These are phyloP conservation scores for Caranx ignobilis DNA, from an alignment of 2,113 vertebrate species.

Conservation along the genomic window DNA sequence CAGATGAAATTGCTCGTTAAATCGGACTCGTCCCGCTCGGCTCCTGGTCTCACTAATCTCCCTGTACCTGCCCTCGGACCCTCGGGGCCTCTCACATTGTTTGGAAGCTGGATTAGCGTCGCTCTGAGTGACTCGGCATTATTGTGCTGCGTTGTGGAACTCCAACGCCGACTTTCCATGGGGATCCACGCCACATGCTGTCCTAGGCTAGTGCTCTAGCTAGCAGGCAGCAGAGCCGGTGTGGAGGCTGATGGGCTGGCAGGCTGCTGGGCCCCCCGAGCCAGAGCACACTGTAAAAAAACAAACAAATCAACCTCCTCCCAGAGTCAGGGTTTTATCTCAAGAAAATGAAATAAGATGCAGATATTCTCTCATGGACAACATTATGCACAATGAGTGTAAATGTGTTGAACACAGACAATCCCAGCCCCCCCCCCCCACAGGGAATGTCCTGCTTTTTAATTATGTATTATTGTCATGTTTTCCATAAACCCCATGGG, in stretches of 20 bases:
- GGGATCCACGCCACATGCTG: conserved; percentile 91
- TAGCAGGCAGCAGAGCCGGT: conserved; percentile 18
- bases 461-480: background rate
- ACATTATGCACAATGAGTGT: background rate
- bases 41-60: conserved; percentile 53
- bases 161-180: conserved; percentile 26
- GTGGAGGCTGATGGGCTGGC: conserved; percentile 49
- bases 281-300: conserved; percentile 52
- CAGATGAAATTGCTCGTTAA: conserved; percentile 7
- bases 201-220: conserved; percentile 68
- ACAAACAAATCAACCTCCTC: background rate
- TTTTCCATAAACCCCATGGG: background rate
- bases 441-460: background rate
- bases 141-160: conserved; percentile 75
- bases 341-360: background rate
- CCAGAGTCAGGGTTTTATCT: background rate
- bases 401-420: background rate
- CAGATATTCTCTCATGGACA: background rate
- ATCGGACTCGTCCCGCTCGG: conserved; percentile 10
- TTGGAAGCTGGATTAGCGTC: conserved; percentile 80
- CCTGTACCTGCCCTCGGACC: conserved; percentile 80
- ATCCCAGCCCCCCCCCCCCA: too few species aligned
- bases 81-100: conserved; percentile 79
- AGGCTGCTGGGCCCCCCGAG: conserved; percentile 32
- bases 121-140: conserved; percentile 86